Evolutionary conservation across 2,797 vertebrate genomes (phyloP).

Genomic region (Takifugu rubripes): DNA sequence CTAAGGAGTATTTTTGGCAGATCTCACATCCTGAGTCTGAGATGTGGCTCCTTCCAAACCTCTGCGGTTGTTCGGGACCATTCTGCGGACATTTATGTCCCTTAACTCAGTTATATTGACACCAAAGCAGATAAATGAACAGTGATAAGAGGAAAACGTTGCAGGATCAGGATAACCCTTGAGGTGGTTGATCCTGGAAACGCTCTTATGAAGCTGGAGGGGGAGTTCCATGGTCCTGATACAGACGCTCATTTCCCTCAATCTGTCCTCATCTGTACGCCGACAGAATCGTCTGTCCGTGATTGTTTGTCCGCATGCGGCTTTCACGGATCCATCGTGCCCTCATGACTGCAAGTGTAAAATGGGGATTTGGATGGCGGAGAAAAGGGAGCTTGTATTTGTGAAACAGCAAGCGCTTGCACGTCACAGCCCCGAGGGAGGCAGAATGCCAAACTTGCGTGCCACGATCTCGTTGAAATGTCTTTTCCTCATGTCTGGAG

Average conservation of each 20-base stretch:
- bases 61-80: neutral
- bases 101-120: neutral
- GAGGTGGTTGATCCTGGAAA: conserved; percentile 1
- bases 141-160: too few relatives aligned
- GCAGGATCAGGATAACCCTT: too few relatives aligned
- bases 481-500: conserved; percentile 74
- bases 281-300: conserved; percentile 28
- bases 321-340: conserved; percentile 48
- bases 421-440: conserved; percentile 75
- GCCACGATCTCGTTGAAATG: conserved; percentile 78
- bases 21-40: conserved; percentile 20
- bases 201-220: neutral
- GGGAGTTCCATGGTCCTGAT: conserved; percentile 46
- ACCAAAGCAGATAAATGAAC: too few relatives aligned
- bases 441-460: conserved; percentile 76
- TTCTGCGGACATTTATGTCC: neutral
- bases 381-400: conserved; percentile 73
- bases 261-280: conserved; percentile 12
- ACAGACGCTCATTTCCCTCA: conserved; percentile 18
- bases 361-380: conserved; percentile 73
- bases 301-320: conserved; percentile 56
- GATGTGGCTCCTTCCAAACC: conserved; percentile 21
- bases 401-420: conserved; percentile 74
- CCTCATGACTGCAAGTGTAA: conserved; percentile 74
- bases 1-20: conserved; percentile 23